Evolutionary conservation across 2,888 invertebrate species (phyloP), one percentile per base, ranked within the genome.

Genomic region (Perizoma flavofasciatum): DNA sequence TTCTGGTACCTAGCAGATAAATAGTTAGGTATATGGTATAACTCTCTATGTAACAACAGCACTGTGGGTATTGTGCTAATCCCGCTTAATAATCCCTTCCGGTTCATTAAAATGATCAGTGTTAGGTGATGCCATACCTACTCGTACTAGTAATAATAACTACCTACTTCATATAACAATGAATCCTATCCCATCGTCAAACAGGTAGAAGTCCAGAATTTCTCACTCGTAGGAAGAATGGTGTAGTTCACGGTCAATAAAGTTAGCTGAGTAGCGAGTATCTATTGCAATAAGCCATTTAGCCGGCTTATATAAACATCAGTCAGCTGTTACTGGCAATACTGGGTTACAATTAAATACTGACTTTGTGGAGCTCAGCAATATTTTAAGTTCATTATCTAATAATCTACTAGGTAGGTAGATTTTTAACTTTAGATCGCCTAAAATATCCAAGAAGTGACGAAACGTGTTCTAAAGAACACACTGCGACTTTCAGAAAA

Each of bases 51-150:
- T 37, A 37, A 37, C 37, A 37, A 37, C 37, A 37, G 5, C 7
- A 37, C 37, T 3, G 11, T 44, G n/a, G 43, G 47, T 45, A 9
- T 40, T 70, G 71, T 22, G 70, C 71, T 79, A 78, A 80, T 79
- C 72, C 73, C 73, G 73, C 65, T 70, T 81, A 83, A 82, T 83
- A 70, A 75, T 66, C 47, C 63, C 78, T 83, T 87, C 88, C 87
- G 81, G 75, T 73, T 75, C 69, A 81, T 83, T 80, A 79, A 73
- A 76, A 80, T 75, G 74, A 65, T 68, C 69, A 67, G 61, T 60
- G 61, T 64, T 67, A 67, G 54, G 69, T 67, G 68, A 74, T 74
- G 66, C 60, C 54, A 66, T 64, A 53, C 47, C 1, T 41, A 35
- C 54, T 49, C 34, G 41, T 37, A 40, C 22, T 22, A 22, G 22